phyloP scores from a whole-genome alignment of 2,888 invertebrate species.

The Pandemis heparana region DNA sequence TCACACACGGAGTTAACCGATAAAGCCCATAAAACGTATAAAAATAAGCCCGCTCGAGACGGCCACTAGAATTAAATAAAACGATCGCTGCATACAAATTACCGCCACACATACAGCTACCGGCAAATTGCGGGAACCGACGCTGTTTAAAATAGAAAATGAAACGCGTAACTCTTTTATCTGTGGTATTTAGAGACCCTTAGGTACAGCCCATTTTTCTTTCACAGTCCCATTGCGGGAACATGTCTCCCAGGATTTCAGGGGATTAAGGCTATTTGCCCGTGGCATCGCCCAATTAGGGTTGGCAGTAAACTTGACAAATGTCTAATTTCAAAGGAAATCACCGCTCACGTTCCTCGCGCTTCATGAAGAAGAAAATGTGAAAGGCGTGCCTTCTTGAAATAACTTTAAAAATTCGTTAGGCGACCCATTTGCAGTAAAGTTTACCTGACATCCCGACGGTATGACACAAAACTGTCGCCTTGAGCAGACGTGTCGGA shows the following conservation, averaged over 20 bases:
- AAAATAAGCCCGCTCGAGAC: conserved; percentile 39
- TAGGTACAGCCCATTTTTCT: conserved; percentile 32
- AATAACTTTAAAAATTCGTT: conserved; percentile 6
- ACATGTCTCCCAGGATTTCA: conserved; percentile 32
- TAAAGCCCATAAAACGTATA: conserved; percentile 42
- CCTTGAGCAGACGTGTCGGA: conserved; percentile 17
- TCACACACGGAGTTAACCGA: conserved; percentile 40
- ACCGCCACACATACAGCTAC: conserved; percentile 33
- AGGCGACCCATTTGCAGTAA: conserved; percentile 27
- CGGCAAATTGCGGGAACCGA: conserved; percentile 22
- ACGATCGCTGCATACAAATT: conserved; percentile 41
- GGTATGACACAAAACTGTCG: conserved; percentile 26
- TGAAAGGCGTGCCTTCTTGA: conserved; percentile 9
- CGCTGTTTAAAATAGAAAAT: conserved; percentile 25
- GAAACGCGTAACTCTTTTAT: conserved; percentile 34
- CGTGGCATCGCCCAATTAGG: conserved; percentile 35
- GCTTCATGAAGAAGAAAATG: conserved; percentile 22
- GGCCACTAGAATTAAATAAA: conserved; percentile 39
- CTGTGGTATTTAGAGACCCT: conserved; percentile 14
- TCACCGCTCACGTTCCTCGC: conserved; percentile 7
- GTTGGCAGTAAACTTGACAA: conserved; percentile 36
- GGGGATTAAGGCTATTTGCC: conserved; percentile 38
- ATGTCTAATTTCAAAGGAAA: conserved; percentile 36
- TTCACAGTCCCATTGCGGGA: conserved; percentile 30
- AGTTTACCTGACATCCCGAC: conserved; percentile 20